Base-by-base conservation (phyloP, 2,888 invertebrate species). In the Chrysolina oricalcia region DNA sequence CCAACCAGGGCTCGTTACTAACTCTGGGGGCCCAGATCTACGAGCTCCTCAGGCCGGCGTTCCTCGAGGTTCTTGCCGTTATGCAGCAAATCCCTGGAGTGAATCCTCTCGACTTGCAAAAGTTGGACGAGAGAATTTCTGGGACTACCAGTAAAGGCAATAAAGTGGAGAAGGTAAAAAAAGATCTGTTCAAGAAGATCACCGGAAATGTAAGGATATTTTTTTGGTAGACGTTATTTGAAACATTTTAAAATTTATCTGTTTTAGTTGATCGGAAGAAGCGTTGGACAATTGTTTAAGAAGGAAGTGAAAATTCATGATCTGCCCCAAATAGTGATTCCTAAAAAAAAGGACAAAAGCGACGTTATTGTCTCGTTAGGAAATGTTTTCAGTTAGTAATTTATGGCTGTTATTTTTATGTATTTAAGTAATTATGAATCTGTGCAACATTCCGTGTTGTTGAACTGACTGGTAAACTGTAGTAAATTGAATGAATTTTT, bases 121-220 rank as follows among this genome's bases (percentile, higher is more conserved):
- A 95, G 78, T 92, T 97, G 74, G 97, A 97, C 88, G 97, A 97
- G 85, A 94, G 95, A 86, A 93, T 97, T 87, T 90, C 92, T 40
- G 90, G 90, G 1, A 90, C 90, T 70, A 91, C 92, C 17, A 90
- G 92, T 81, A 94, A 93, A 83, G 94, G 95, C 70, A 92, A 94
- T 86, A 95, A 96, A 88, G 93, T 95, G 62, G 97, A 97, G 86
- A 97, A 97, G 87, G 94, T 94, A 83, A 97, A 96, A 87, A 96
- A 96, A 82, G 97, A 98, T 87, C 90, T 96, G 67, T 97, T 97
- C 89, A 97, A 95, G 90, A 97, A 96, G 89, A 93, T 96, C 81
- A 96, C 96, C 10, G 92, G 93, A 76, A 93, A 93, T 89, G 95
- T 95, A 88, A 88, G 89, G 84, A 19, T 17, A 21, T 53, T 27